phyloP scores from a whole-genome alignment of 2,113 vertebrate species.

The Pardalotus punctatus region DNA sequence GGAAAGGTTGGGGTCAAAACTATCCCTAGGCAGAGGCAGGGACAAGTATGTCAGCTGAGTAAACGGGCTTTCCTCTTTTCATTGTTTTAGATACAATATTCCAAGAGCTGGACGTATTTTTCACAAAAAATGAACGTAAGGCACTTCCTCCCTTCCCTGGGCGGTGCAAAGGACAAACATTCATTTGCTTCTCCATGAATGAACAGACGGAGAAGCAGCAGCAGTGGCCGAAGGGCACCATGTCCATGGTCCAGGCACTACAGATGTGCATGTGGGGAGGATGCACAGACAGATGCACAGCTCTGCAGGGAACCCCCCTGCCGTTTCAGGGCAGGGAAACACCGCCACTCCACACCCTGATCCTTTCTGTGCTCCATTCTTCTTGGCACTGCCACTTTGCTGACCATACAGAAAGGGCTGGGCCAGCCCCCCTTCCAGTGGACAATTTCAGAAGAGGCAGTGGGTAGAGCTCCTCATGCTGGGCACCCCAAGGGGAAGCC shows the following conservation, averaged over 20 bases:
- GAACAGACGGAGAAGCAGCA: not conserved
- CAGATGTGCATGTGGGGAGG: rapidly evolving
- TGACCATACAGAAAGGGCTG: not conserved
- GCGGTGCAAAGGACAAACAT: not conserved
- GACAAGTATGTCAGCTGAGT: not conserved
- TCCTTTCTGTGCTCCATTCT: not conserved
- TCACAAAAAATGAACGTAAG: not conserved
- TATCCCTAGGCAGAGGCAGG: not conserved
- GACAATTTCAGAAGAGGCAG: not conserved
- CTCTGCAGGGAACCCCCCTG: not conserved
- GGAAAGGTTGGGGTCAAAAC: not conserved
- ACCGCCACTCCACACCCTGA: rapidly evolving
- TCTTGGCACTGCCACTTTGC: not conserved
- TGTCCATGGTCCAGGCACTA: rapidly evolving
- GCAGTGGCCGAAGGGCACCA: not conserved
- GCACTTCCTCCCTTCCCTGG: not conserved
- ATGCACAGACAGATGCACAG: not conserved
- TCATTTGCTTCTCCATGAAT: not conserved
- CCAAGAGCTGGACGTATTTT: not conserved
- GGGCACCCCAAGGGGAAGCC: not conserved
- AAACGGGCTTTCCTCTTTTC: not conserved
- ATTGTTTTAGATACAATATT: not conserved
- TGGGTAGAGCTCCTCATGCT: not conserved
- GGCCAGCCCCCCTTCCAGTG: not conserved
- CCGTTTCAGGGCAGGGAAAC: not conserved